Evolutionary conservation across 2,888 invertebrate species (phyloP).

Genomic region (Chesias legatella): DNA sequence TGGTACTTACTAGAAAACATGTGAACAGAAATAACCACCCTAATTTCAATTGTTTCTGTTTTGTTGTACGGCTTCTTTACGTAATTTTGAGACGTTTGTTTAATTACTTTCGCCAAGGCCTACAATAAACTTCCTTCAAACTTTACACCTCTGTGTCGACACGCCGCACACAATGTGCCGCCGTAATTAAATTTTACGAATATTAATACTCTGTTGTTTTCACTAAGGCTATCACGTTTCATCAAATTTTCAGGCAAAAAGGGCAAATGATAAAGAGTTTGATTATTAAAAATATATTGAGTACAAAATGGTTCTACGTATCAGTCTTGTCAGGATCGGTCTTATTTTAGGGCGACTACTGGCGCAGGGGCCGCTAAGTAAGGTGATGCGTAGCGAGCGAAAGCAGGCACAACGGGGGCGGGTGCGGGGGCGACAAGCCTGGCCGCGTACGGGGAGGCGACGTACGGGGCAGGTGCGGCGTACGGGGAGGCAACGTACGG

Average conservation of each 20-base stretch:
- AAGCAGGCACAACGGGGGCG: conserved; percentile 33
- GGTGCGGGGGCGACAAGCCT: conserved; percentile 44
- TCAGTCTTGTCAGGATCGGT: conserved; percentile 46
- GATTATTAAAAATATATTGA: conserved; percentile 20
- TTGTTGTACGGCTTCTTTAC: conserved; percentile 44
- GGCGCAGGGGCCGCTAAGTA: conserved; percentile 59
- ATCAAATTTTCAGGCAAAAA: conserved; percentile 1
- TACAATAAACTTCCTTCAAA: conserved; percentile 48
- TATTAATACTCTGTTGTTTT: conserved; percentile 12
- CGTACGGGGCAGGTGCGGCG: conserved; percentile 38
- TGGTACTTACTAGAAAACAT: conserved; percentile 19
- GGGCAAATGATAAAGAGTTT: conserved; percentile 2
- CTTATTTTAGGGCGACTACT: conserved; percentile 52
- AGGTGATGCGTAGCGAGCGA: conserved; percentile 34
- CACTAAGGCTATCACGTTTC: conserved; percentile 13
- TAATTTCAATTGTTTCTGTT: conserved; percentile 37
- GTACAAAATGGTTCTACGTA: conserved; percentile 40
- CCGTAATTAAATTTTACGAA: conserved; percentile 4
- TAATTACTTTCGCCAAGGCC: conserved; percentile 45
- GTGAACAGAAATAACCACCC: conserved; percentile 42
- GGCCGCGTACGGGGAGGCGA: conserved; percentile 37
- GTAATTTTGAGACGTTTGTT: conserved; percentile 36
- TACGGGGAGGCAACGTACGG: conserved; percentile 53
- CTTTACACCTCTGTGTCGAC: conserved; percentile 26
- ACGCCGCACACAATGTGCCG: conserved; percentile 8